Evolutionary conservation across 2,888 invertebrate species (phyloP).

Genomic region (Gastrophysa polygoni): DNA sequence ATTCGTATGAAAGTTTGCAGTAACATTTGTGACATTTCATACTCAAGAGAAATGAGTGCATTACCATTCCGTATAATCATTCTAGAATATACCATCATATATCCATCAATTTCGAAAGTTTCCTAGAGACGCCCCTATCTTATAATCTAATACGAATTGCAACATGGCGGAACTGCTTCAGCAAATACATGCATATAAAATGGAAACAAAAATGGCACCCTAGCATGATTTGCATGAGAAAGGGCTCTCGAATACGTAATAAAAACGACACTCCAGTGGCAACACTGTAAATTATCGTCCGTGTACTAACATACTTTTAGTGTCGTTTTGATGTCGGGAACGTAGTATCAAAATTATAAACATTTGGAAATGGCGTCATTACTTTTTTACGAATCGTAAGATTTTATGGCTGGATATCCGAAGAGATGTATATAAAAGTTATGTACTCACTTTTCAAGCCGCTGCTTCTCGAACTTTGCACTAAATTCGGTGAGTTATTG

Average conservation of each 20-base stretch:
- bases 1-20: too few relatives aligned
- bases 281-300: conserved; percentile 36
- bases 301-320: conserved; percentile 28
- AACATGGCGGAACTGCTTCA: conserved; percentile 37
- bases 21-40: too few relatives aligned
- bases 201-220: conserved; percentile 32
- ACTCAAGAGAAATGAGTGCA: too few relatives aligned
- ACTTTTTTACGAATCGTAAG: conserved; percentile 18
- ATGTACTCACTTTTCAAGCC: background rate
- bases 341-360: conserved; percentile 30
- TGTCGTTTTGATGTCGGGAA: conserved; percentile 25
- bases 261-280: conserved; percentile 30
- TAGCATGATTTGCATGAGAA: conserved; percentile 39
- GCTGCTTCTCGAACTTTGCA: too few relatives aligned
- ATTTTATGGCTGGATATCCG: background rate
- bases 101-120: background rate
- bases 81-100: background rate
- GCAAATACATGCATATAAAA: conserved; percentile 40
- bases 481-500: too few relatives aligned
- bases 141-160: conserved; percentile 36
- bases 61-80: too few relatives aligned
- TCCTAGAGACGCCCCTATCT: conserved; percentile 22
- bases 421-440: too few relatives aligned
- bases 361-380: conserved; percentile 19
- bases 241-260: conserved; percentile 28